Evolutionary conservation across 2,797 vertebrate species (phyloP), one percentile per base, ranked within the genome.

Genomic region (Peromyscus nudipes): DNA sequence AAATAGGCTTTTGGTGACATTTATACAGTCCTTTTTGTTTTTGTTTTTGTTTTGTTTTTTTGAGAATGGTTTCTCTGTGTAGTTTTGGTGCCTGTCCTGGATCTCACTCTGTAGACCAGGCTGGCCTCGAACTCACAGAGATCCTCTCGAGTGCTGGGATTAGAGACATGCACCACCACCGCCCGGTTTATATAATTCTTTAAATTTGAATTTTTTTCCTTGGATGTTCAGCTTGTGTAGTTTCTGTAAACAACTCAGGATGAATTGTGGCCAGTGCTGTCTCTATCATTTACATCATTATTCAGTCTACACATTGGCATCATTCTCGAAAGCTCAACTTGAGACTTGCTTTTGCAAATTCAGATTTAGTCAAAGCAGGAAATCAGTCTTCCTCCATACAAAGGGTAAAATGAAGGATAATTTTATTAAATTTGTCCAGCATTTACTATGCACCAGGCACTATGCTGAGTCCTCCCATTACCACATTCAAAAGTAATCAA

Each of bases 301-400:
- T 49, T 43, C 21, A 49, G 0, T 19, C 64, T 79, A 6, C 25
- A 57, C 34, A 14, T 4, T 43, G 46, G 9, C 27, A 8, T 60
- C 11, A 13, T 23, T n/a, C 12, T 19, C 3, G 31, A 79, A 90
- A 52, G 31, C 69, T 92, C 69, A 73, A 7, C 27, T 31, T 86
- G 76, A 89, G 29, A 85, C 55, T 93, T 91, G 40, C 67, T 64
- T 83, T 90, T 82, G 29, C 60, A 91, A 86, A 73, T 86, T 92
- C 25, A 64, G n/a, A 52, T 82, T 60, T 60, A 84, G 21, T 77
- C 60, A 79, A 10, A 43, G 46, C 60, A 52, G 60, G 71, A 92
- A 96, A 86, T 64, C 6, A 19, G 1, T 85, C 37, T 96, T 77
- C 1, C 6, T 31, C 29, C 57, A 62, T 29, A 80, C 73, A 87